Evolutionary conservation across 2,888 invertebrate genomes (phyloP), one percentile per base, ranked within the genome.

Genomic region (Hecatera dysodea): DNA sequence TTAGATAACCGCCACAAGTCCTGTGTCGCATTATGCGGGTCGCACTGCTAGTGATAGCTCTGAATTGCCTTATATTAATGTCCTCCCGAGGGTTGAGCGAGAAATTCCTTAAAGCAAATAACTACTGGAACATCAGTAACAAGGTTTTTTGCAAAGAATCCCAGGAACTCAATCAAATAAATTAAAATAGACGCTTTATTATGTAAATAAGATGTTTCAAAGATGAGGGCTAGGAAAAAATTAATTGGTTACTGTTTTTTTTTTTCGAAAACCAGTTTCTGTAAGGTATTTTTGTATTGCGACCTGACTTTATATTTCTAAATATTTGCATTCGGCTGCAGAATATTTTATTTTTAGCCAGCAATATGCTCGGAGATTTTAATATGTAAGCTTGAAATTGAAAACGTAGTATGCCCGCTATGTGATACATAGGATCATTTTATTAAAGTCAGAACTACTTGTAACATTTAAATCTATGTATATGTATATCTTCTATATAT

Each of bases 1-100:
- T 69, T 67, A 78, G 84, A 78, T 82, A 84, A 81, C 69, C 79
- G 75, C 70, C 68, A 81, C 85, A 87, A 88, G 86, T 85, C 84
- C 83, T 83, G 81, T 82, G 87, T 86, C 87, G 80, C 87, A 90
- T 90, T 90, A 90, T 90, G 87, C 90, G 89, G 90, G 88, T 84
- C 84, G 78, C 83, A 74, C 84, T 80, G 89, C 74, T 86, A 72
- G 78, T 84, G 89, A 90, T 87, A 85, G 88, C 86, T 86, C 87
- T 69, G 80, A 86, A 87, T 80, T 81, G 79, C 80, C 68, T 71
- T 80, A 81, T 83, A 81, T 84, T 84, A 83, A 84, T 83, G 80
- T 80, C 68, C 67, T 70, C 56, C 65, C 46, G 46, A 63, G 72
- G 62, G 72, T 76, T 75, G 70, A 72, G 60, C 65, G 74, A 67